Evolutionary conservation across 2,113 vertebrate species (phyloP), one percentile per base, ranked within the genome.

Genomic region (Mastomys coucha): DNA sequence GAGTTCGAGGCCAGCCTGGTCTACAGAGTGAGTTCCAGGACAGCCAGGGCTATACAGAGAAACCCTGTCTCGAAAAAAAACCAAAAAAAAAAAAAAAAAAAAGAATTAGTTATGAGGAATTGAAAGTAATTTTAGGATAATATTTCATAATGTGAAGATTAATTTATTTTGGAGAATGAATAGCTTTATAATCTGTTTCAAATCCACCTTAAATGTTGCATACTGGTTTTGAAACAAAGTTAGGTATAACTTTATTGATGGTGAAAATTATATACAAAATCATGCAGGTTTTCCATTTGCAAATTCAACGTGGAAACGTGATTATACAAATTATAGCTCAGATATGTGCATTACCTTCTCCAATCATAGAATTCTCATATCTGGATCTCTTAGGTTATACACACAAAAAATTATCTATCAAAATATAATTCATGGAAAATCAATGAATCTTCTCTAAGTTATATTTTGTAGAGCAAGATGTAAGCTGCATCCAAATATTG

Each of bases 61-160:
- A n/a, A n/a, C n/a, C n/a, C n/a, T n/a, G n/a, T n/a, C n/a, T n/a
- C n/a, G n/a, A n/a, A n/a, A n/a, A n/a, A n/a, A n/a, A n/a, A n/a
- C n/a, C n/a, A n/a, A n/a, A n/a, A n/a, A n/a, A n/a, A n/a, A n/a
- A n/a, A n/a, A n/a, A n/a, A n/a, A n/a, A n/a, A 95, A 87, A 45
- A 95, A 76, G 72, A 97, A 92, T 95, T 92, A 86, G 60, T 86
- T 63, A 88, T 63, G 53, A 94, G 63, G 58, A 95, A 94, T 94
- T 91, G 6, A 88, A 70, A 91, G 26, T 60, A 82, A 93, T 95
- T 93, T 93, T 58, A 84, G 58, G 10, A 87, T 95, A 94, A 92
- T 86, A 39, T 73, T 84, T 97, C 53, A 90, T 70, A 63, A 88
- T 75, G 24, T 82, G 24, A 93, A 19, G 72, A 72, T 89, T 82